Conservation (phyloP, 2,797 vertebrate species). For the Rousettus madagascariensis region DNA sequence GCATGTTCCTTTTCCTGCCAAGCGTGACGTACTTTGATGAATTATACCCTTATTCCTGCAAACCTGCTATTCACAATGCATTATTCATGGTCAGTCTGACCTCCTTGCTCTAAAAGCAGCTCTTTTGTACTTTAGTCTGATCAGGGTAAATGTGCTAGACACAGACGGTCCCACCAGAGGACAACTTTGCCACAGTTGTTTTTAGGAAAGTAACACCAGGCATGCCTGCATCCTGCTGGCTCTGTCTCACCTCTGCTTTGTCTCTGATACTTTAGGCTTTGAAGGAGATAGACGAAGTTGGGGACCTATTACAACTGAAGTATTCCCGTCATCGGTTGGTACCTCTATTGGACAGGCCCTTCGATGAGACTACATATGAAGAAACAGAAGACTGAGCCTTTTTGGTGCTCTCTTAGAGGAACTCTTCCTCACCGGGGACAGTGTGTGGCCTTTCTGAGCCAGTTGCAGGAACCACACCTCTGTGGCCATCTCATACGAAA, state of each 20-base stretch:
- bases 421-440: slow-evolving; percentile 69
- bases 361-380: slow-evolving; percentile 91
- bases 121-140: neutral
- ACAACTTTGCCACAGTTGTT: neutral
- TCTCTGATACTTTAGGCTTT: slow-evolving; percentile 86
- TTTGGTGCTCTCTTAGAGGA: slow-evolving; percentile 73
- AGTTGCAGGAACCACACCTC: slow-evolving; percentile 76
- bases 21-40: neutral
- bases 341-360: slow-evolving; percentile 87
- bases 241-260: slow-evolving; percentile 39
- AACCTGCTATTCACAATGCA: neutral
- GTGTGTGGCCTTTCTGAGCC: slow-evolving; percentile 75
- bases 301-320: slow-evolving; percentile 94
- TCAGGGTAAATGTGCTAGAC: neutral
- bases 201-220: neutral
- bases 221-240: neutral
- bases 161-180: neutral
- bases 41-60: neutral
- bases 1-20: neutral
- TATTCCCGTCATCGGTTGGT: slow-evolving; percentile 92
- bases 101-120: neutral
- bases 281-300: slow-evolving; percentile 93
- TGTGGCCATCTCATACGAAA: slow-evolving; percentile 79
- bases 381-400: slow-evolving; percentile 90
- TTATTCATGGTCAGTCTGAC: neutral